Evolutionary conservation across 2,113 vertebrate genomes (phyloP).

Genomic region (Semnopithecus entellus): DNA sequence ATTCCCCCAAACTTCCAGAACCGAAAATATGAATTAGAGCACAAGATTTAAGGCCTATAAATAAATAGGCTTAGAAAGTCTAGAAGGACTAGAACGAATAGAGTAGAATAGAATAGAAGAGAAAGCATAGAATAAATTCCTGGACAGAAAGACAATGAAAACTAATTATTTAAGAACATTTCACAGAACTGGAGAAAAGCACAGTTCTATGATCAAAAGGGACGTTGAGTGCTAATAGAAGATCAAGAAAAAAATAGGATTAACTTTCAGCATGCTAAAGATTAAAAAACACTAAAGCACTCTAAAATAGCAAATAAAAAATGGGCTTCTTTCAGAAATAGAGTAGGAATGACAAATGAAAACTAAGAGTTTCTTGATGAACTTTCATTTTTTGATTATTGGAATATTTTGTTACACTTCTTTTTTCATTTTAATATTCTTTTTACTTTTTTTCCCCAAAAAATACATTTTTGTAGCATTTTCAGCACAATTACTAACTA

Average conservation of each 20-base stretch:
- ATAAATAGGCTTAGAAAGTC: neutral
- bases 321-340: neutral
- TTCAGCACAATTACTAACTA: constrained; percentile 43
- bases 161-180: neutral
- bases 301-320: neutral
- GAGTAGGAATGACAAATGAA: neutral
- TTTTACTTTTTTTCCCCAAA: neutral
- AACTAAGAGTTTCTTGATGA: neutral
- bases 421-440: neutral
- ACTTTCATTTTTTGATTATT: neutral
- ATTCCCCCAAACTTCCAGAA: neutral
- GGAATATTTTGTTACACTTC: neutral
- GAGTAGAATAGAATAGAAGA: neutral
- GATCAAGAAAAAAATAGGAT: neutral
- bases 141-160: neutral
- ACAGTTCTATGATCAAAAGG: neutral
- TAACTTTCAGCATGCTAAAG: neutral
- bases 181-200: neutral
- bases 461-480: constrained; percentile 17
- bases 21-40: neutral
- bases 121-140: neutral
- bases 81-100: neutral
- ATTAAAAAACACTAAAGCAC: neutral
- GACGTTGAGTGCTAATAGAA: neutral
- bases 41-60: neutral